A percentile compares a stretch with the other conserved stretches of the same genome.
Evolutionary conservation across 2,888 invertebrate species (phyloP).

Genomic region (Eupithecia vulgata): DNA sequence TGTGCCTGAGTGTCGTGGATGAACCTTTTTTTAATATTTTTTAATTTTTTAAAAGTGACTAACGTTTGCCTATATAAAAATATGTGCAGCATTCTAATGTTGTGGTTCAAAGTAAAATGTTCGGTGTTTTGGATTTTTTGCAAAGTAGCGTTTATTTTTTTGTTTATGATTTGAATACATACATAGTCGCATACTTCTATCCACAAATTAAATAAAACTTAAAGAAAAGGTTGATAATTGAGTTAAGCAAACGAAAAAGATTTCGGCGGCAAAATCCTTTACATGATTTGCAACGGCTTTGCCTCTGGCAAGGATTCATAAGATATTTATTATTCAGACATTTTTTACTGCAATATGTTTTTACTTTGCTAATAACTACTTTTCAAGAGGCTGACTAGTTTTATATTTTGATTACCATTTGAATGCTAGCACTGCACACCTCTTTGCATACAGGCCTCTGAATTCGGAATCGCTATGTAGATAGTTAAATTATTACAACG

Average conservation of each 20-base stretch:
- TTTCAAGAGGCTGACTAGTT: conserved; percentile 1
- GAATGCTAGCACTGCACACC: background rate
- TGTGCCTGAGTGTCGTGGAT: background rate
- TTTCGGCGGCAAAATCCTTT: background rate
- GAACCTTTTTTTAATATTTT: background rate
- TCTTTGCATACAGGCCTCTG: background rate
- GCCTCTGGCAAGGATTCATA: background rate
- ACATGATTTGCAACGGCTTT: background rate
- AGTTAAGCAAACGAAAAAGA: background rate
- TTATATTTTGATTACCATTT: background rate
- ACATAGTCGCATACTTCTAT: background rate
- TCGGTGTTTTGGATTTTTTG: background rate
- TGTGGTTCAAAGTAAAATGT: background rate
- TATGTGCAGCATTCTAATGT: background rate
- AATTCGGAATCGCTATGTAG: background rate
- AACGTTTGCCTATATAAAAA: background rate
- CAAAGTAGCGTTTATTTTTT: background rate
- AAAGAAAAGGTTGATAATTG: background rate
- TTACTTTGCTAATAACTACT: background rate
- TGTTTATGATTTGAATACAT: background rate
- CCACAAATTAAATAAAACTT: background rate
- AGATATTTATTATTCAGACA: background rate
- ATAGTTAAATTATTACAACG: background rate
- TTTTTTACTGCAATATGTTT: background rate
- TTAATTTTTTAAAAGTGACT: background rate